Evolutionary conservation across 2,888 invertebrate genomes (phyloP).

Genomic region (Drosophila mimetica): DNA sequence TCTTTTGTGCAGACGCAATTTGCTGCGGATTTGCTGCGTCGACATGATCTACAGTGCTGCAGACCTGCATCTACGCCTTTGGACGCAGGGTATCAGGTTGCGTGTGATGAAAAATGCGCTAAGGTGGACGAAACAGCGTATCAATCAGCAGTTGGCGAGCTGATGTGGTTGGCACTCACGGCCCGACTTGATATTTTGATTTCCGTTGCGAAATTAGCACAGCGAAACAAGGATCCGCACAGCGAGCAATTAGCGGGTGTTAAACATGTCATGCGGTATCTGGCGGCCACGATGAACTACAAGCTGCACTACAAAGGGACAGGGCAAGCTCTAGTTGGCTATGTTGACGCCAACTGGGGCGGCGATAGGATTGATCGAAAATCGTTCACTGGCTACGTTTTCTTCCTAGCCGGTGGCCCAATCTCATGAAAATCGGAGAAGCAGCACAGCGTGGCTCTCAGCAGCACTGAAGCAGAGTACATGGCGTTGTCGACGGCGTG

Average conservation of each 20-base stretch:
- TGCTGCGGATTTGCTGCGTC: not conserved
- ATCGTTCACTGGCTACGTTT: too few species aligned
- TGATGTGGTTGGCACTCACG: not conserved
- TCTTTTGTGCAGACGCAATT: not conserved
- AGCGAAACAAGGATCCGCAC: not conserved
- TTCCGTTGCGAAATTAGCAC: not conserved
- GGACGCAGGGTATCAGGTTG: not conserved
- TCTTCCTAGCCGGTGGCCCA: too few species aligned
- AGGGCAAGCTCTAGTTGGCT: too few species aligned
- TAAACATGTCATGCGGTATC: conserved; percentile 4
- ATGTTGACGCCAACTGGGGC: too few species aligned
- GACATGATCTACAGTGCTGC: not conserved
- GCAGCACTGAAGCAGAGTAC: too few species aligned
- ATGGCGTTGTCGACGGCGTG: too few species aligned
- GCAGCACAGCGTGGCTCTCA: too few species aligned
- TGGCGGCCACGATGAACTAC: too few species aligned
- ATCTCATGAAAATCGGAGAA: too few species aligned
- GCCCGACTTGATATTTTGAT: not conserved
- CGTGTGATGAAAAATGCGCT: conserved; percentile 1
- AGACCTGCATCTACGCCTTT: not conserved
- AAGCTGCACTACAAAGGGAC: too few species aligned
- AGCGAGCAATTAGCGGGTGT: not conserved
- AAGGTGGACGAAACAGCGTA: too few species aligned
- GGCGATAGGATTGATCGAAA: too few species aligned
- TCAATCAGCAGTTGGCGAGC: not conserved